Percentiles rank a stretch among this genome's conserved stretches.
Conservation (phyloP, 2,797 vertebrate genomes). For the Melopsittacus undulatus region DNA sequence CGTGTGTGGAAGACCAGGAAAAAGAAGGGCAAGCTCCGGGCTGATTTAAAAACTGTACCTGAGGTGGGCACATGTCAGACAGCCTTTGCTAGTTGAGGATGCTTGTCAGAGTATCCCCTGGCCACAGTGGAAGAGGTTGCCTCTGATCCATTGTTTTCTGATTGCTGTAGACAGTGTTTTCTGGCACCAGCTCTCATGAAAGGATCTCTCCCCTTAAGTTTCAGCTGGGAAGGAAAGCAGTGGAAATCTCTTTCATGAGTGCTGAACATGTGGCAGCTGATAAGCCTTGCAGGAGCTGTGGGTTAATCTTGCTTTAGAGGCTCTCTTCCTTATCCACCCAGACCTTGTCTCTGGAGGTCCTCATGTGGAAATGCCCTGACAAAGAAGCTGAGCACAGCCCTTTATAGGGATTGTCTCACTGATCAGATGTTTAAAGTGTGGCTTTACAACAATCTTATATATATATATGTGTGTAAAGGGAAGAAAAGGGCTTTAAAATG, state of each 20-base stretch:
- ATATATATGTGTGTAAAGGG: not conserved
- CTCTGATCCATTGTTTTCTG: not conserved
- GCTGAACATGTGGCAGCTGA: not conserved
- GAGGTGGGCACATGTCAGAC: not conserved
- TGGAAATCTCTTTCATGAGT: not conserved
- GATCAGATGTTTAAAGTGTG: not conserved
- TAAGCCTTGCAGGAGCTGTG: not conserved
- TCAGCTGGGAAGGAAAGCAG: not conserved
- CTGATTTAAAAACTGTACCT: not conserved
- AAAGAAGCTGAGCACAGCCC: not conserved
- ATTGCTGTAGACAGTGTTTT: not conserved
- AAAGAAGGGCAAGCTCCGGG: not conserved
- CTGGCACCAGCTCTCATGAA: not conserved
- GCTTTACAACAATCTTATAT: not conserved
- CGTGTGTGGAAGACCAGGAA: not conserved
- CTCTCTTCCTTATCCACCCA: not conserved
- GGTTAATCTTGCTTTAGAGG: not conserved
- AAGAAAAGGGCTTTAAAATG: not conserved
- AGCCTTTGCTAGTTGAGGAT: not conserved
- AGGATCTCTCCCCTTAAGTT: not conserved
- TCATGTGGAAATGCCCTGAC: not conserved
- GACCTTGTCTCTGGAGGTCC: not conserved
- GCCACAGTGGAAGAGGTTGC: not conserved
- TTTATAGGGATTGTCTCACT: not conserved
- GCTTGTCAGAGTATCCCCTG: not conserved